Evolutionary conservation across 1,140 invertebrate species (phyloP), one percentile per base, ranked within the genome.

Genomic region (Scylla paramamosain): DNA sequence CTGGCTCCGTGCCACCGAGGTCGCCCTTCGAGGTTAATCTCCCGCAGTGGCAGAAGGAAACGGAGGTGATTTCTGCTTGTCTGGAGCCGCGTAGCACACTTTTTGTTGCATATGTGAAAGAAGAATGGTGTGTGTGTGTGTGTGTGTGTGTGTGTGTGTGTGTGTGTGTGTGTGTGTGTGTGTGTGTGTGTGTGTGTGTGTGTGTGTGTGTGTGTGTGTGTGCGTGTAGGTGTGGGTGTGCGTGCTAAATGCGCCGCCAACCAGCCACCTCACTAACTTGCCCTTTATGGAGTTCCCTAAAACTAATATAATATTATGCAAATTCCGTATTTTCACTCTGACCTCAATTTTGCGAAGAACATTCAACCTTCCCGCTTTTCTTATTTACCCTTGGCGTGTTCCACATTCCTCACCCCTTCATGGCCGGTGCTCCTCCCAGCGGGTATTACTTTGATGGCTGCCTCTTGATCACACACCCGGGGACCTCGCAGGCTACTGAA

Each of bases 291-390:
- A 25, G 67, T n/a, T 77, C n/a, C 67, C 20, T n/a, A n/a, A n/a
- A 77, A 77, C 67, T 77, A 77, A 77, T 77, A 77, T 77, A 77
- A 77, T 77, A 77, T 77, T 25, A 77, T 77, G 67, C 67, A 77
- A 77, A 77, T 77, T 77, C n/a, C 67, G 67, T 77, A 77, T 77
- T 77, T 77, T 39, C 39, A 39, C 67, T 20, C 67, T n/a, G 67
- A 77, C 67, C 67, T 77, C 67, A 77, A 77, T 77, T 77, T 77
- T 77, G 67, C 12, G 67, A 77, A 77, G 67, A 77, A 77, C 25
- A n/a, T n/a, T n/a, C 25, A 77, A 77, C 67, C 67, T 77, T 77
- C 20, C 67, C 67, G 12, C 67, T 77, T 77, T 77, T 77, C 67
- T 77, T 77, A 77, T 77, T 77, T 77, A n/a, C 67, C 25, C 67